Percentiles rank a stretch among this genome's conserved stretches.
Conservation (phyloP, 2,113 vertebrate genomes). For the Syngnathus scovelli region DNA sequence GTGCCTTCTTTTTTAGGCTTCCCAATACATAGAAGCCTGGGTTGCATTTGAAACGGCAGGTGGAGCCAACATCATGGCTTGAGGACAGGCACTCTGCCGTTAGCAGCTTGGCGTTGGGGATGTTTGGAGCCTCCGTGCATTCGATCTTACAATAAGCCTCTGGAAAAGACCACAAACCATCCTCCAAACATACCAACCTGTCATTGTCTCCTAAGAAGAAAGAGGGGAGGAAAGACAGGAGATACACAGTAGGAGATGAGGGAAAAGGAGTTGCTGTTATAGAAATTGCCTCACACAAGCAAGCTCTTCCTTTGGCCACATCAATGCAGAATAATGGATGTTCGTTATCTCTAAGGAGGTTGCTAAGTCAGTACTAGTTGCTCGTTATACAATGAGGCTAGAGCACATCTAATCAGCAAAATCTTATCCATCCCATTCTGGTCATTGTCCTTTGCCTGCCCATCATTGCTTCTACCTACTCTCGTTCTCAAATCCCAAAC, state of each 20-base stretch:
- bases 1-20: slow-evolving; percentile 56
- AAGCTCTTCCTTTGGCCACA: background rate
- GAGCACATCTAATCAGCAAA: no score
- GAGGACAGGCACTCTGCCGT: slow-evolving; percentile 74
- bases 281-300: background rate
- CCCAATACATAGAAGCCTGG: slow-evolving; percentile 80
- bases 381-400: background rate
- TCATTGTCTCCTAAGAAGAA: slow-evolving; percentile 77
- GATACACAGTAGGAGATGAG: background rate
- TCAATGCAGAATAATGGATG: background rate
- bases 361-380: background rate
- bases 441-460: no score
- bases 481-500: background rate
- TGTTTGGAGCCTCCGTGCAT: slow-evolving; percentile 67
- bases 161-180: slow-evolving; percentile 91
- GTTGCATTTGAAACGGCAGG: slow-evolving; percentile 86
- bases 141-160: slow-evolving; percentile 95
- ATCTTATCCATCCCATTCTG: no score
- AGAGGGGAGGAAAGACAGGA: slow-evolving; percentile 27
- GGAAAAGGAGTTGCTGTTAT: background rate
- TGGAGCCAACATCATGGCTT: slow-evolving; percentile 80
- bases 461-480: background rate
- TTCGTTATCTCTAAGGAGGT: background rate
- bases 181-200: slow-evolving; percentile 85
- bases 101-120: slow-evolving; percentile 75